Evolutionary conservation across 1,140 invertebrate species (phyloP), one percentile per base, ranked within the genome.

Genomic region (Danaus melanippus): DNA sequence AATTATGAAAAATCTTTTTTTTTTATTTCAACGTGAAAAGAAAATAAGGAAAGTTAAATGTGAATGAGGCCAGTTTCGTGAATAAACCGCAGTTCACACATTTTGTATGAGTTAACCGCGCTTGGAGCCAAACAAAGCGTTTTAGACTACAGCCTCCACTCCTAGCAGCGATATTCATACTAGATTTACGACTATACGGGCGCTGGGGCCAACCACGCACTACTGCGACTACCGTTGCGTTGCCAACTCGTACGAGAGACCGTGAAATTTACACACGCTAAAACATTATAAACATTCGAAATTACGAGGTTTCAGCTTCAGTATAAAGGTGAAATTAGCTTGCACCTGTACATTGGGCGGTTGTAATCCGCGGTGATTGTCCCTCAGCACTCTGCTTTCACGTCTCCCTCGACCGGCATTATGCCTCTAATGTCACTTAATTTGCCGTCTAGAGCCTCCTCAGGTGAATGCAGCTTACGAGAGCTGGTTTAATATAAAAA

Each of bases 391-490:
- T 81, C 76, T 64, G 76, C 76, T 69, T 81, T 80, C 76, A 80
- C 78, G 74, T 76, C 69, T 78, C 79, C 76, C 69, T 74, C 72
- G 71, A 67, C 71, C 71, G 73, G 75, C 79, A 85, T 85, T 84
- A 85, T 84, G 70, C 74, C 79, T 78, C 77, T 85, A 85, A 84
- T 85, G 82, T 85, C 82, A 85, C 80, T 85, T 82, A 85, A 85
- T 85, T 85, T 81, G 73, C 82, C 78, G 76, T 82, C 79, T 82
- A 83, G 81, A 77, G 76, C 75, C 75, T 76, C 81, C 78, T 82
- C 76, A 83, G 71, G 76, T 83, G 75, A 85, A 83, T 82, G 74
- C 81, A 79, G 78, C 76, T 71, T 71, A 75, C 75, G 70, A 80
- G 76, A 78, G 76, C 78, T 66, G 75, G 77, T 82, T 82, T 84